These are phyloP conservation scores for Xiphorhynchus erythropygius DNA, from an alignment of 2,797 vertebrate species.

Conservation along the genomic window DNA sequence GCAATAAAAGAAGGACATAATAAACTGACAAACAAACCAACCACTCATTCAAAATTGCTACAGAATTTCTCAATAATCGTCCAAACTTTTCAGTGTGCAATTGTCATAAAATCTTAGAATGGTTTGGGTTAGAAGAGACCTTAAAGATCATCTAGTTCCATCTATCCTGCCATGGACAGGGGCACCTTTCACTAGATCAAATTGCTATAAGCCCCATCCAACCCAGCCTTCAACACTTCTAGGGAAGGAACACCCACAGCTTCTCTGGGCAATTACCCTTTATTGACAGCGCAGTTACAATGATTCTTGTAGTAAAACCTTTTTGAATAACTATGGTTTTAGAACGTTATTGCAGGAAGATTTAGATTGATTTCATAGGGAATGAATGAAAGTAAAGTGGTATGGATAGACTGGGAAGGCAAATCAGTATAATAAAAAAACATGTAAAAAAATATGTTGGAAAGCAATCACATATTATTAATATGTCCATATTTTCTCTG, in stretches of 20 bases:
- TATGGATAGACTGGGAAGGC: neutral
- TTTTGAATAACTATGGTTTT: neutral
- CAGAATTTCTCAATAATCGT: constrained; percentile 16
- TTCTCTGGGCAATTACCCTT: neutral
- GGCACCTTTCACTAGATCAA: neutral
- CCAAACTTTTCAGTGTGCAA: neutral
- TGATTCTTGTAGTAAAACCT: neutral
- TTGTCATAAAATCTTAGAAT: neutral
- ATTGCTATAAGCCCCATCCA: neutral
- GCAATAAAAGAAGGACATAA: constrained; percentile 14
- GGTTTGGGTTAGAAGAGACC: neutral
- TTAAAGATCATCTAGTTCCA: neutral
- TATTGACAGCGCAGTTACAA: neutral
- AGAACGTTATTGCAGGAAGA: neutral
- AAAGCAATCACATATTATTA: neutral
- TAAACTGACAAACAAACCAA: constrained; percentile 26
- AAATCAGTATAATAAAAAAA: neutral
- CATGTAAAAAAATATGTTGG: neutral
- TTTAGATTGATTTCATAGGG: neutral
- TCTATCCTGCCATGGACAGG: neutral
- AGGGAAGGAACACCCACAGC: neutral
- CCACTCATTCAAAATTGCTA: neutral
- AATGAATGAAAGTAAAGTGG: neutral
- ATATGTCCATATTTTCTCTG: neutral
- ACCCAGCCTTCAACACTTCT: neutral